Conservation (phyloP, 2,113 vertebrate species). For the Melanocharis versteri region DNA sequence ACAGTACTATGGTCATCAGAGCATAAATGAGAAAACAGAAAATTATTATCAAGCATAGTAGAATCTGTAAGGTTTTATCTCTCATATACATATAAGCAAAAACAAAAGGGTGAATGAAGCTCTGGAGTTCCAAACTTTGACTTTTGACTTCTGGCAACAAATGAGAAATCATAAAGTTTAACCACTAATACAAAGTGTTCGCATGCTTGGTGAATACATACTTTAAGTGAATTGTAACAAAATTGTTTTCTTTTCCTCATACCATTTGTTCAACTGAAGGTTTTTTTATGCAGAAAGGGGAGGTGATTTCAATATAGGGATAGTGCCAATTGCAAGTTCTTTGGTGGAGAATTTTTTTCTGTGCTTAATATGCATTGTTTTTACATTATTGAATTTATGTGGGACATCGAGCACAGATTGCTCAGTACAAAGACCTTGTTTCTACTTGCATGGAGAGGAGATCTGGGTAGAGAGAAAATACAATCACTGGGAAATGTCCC, state of each 20-base stretch:
- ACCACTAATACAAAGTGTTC: background rate
- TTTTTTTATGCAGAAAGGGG: background rate
- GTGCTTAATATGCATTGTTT: background rate
- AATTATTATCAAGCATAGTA: background rate
- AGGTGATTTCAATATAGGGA: background rate
- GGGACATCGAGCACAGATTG: background rate
- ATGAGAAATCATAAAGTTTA: background rate
- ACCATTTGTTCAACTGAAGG: background rate
- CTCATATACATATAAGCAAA: background rate
- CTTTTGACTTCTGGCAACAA: background rate
- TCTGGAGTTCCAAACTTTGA: background rate
- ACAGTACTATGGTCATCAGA: background rate
- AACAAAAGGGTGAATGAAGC: fast-evolving
- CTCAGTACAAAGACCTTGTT: background rate
- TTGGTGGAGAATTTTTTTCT: background rate
- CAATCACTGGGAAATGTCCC: background rate
- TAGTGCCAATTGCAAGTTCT: background rate
- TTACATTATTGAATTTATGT: background rate
- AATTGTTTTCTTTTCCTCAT: background rate
- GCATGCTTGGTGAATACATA: background rate
- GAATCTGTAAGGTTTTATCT: background rate
- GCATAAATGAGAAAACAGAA: background rate
- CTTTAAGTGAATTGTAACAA: background rate
- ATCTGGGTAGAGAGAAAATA: conserved; percentile 12
- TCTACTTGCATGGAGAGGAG: background rate